phyloP scores from a whole-genome alignment of 2,797 vertebrate species.

The Silurus lanzhouensis region DNA sequence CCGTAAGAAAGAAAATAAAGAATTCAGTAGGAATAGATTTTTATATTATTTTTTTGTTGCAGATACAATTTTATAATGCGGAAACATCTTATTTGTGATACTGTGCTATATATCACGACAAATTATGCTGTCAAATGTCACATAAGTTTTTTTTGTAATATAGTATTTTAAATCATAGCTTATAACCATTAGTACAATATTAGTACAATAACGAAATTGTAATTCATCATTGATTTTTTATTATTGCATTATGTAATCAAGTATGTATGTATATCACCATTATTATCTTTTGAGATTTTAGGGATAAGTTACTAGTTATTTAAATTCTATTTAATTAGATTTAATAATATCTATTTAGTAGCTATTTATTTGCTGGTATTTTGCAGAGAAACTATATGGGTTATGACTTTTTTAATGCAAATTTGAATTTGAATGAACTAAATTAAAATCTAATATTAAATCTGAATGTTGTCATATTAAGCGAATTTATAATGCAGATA shows the following conservation, averaged over 20 bases:
- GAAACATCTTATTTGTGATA: neutral
- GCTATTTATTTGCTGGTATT: neutral
- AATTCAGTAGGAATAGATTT: neutral
- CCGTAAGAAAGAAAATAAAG: too few relatives aligned
- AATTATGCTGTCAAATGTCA: neutral
- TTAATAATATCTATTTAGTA: neutral
- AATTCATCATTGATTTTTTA: neutral
- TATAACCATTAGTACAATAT: neutral
- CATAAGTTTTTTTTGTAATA: neutral
- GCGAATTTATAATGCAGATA: neutral
- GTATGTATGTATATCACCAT: neutral
- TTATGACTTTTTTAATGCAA: neutral
- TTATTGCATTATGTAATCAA: neutral
- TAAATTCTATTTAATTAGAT: neutral
- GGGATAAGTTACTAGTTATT: neutral
- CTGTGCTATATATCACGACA: neutral
- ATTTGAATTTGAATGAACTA: neutral
- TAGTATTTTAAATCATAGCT: neutral
- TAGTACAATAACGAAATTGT: neutral
- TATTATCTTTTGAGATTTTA: neutral
- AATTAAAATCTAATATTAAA: neutral
- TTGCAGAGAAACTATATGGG: neutral
- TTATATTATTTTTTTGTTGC: neutral
- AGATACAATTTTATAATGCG: neutral
- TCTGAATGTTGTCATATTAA: neutral